These are phyloP conservation scores for Sinelater perroti DNA, from an alignment of 2,888 invertebrate genomes.

Conservation along the genomic window DNA sequence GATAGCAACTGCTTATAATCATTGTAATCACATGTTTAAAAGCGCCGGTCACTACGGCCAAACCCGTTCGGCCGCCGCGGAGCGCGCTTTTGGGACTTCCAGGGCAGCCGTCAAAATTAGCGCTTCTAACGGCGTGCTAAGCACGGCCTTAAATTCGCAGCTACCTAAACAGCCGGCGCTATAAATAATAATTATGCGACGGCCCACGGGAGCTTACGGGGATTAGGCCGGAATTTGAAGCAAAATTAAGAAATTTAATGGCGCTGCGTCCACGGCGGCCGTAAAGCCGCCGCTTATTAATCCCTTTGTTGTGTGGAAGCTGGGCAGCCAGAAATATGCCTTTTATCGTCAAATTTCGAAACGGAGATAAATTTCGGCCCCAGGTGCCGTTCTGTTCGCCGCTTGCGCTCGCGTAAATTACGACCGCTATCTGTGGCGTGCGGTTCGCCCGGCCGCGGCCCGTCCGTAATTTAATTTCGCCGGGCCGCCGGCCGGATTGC, in stretches of 20 bases:
- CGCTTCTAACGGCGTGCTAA: too few species aligned
- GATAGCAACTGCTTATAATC: too few species aligned
- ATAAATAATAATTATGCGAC: background rate
- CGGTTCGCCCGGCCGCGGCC: slow-evolving; percentile 22
- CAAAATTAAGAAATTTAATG: slow-evolving; percentile 37
- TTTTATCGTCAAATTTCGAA: slow-evolving; percentile 42
- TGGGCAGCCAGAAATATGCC: slow-evolving; percentile 36
- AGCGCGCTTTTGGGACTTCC: too few species aligned
- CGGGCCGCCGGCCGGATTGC: too few species aligned
- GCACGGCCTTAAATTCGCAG: too few species aligned
- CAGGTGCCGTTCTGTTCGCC: slow-evolving; percentile 37
- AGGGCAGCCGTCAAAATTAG: too few species aligned
- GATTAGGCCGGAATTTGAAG: slow-evolving; percentile 17
- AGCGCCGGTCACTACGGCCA: too few species aligned
- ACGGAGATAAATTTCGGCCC: slow-evolving; percentile 40
- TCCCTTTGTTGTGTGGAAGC: slow-evolving; percentile 36
- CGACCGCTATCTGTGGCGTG: slow-evolving; percentile 30
- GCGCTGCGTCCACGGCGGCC: too few species aligned
- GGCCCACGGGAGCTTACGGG: too few species aligned
- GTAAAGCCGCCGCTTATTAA: slow-evolving; percentile 36
- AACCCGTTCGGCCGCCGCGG: too few species aligned
- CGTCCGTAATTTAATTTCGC: slow-evolving; percentile 11
- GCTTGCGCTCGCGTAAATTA: slow-evolving; percentile 32
- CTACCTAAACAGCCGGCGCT: too few species aligned
- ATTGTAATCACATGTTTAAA: too few species aligned